A percentile compares a stretch with the other conserved stretches of the same genome.
Evolutionary conservation across 1,140 invertebrate genomes (phyloP).

Genomic region (Drosophila varians): DNA sequence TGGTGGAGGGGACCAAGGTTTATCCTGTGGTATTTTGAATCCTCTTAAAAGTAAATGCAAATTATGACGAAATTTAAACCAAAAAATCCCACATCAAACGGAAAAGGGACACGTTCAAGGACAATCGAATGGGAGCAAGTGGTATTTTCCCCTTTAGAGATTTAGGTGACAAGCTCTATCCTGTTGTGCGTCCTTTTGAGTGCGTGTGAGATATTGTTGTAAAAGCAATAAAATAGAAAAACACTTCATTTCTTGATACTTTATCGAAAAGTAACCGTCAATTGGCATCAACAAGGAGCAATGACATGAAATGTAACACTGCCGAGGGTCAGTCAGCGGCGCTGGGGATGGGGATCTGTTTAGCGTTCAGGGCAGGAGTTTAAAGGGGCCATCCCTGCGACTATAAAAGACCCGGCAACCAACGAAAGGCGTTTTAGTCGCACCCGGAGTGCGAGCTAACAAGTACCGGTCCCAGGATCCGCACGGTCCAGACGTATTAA

Average conservation of each 20-base stretch:
- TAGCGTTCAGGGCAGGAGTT: not conserved
- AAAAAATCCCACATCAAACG: constrained; percentile 16
- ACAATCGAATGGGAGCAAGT: constrained; percentile 2
- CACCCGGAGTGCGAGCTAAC: constrained; percentile 23
- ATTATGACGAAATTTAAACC: constrained; percentile 16
- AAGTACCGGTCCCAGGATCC: constrained; percentile 9
- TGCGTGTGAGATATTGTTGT: constrained; percentile 62
- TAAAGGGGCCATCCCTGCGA: not conserved
- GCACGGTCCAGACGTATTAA: constrained; percentile 6
- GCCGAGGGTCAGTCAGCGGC: constrained; percentile 9
- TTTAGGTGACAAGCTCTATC: constrained; percentile 34
- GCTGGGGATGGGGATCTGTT: not conserved
- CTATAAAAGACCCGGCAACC: constrained; percentile 58
- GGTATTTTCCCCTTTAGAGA: constrained; percentile 4
- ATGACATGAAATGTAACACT: constrained; percentile 70
- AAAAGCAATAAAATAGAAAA: constrained; percentile 60
- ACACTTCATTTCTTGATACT: constrained; percentile 50
- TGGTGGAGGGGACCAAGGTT: not conserved
- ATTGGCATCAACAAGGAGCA: constrained; percentile 74
- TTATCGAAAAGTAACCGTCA: constrained; percentile 64
- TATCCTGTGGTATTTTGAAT: constrained; percentile 32
- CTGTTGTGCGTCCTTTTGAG: constrained; percentile 41
- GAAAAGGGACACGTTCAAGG: not conserved
- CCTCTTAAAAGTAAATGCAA: constrained; percentile 35
- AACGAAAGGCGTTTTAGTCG: constrained; percentile 56